phyloP scores from a whole-genome alignment of 2,797 vertebrate genomes.

The Malurus splendens region DNA sequence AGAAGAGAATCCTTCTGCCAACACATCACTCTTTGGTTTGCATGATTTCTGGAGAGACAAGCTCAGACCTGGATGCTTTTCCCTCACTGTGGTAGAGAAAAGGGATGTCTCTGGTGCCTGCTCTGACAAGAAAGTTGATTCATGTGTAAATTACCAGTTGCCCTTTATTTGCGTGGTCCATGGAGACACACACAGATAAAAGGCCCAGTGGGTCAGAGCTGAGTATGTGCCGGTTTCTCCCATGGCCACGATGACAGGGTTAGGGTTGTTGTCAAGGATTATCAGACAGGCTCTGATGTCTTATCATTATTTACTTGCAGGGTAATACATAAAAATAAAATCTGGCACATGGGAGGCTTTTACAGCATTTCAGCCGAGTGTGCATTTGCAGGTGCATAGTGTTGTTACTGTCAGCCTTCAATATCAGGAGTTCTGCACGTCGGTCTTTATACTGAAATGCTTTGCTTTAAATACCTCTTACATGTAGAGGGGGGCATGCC shows the following conservation, averaged over 20 bases:
- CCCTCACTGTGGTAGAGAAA: slow-evolving; percentile 64
- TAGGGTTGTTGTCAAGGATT: slow-evolving; percentile 75
- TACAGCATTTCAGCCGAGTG: not conserved
- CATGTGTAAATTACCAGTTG: slow-evolving; percentile 82
- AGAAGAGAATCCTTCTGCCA: slow-evolving; percentile 59
- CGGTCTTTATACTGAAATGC: not conserved
- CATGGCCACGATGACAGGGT: slow-evolving; percentile 56
- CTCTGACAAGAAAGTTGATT: slow-evolving; percentile 72
- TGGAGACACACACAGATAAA: slow-evolving; percentile 80
- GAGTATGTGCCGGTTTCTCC: slow-evolving; percentile 63
- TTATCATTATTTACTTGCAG: slow-evolving; percentile 67
- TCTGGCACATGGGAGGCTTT: not conserved
- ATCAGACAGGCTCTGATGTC: slow-evolving; percentile 68
- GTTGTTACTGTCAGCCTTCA: not conserved
- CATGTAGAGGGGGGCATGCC: not conserved
- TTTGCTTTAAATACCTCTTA: not conserved
- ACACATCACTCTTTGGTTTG: slow-evolving; percentile 54
- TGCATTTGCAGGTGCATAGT: not conserved
- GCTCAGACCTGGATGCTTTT: slow-evolving; percentile 67
- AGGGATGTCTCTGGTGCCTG: slow-evolving; percentile 67
- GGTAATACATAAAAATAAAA: slow-evolving; percentile 45
- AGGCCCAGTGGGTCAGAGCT: slow-evolving; percentile 69
- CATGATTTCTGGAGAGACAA: slow-evolving; percentile 74
- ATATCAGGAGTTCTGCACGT: not conserved
- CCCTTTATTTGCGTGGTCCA: slow-evolving; percentile 76